phyloP scores from a whole-genome alignment of 2,113 vertebrate species.

The Apodemus speciosus region DNA sequence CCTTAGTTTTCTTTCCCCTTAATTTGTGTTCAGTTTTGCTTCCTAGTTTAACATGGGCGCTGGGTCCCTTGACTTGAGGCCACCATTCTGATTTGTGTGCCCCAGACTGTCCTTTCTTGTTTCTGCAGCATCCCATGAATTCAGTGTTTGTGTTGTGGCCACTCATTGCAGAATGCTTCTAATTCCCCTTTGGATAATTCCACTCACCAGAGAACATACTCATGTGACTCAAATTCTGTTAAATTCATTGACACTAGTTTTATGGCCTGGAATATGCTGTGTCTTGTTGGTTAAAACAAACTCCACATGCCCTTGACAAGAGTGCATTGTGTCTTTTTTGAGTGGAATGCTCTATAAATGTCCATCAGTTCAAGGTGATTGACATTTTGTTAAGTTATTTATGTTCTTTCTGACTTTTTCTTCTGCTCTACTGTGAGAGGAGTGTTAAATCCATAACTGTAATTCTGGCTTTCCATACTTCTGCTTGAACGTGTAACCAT shows the following conservation, averaged over 20 bases:
- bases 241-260: background rate
- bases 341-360: conserved; percentile 2
- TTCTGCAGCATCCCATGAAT: background rate
- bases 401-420: conserved; percentile 14
- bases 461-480: conserved; percentile 1
- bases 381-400: conserved; percentile 11
- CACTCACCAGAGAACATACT: background rate
- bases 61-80: background rate
- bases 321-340: background rate
- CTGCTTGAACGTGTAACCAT: background rate
- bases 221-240: background rate
- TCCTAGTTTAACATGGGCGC: background rate
- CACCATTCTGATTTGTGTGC: background rate
- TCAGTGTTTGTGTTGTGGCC: background rate
- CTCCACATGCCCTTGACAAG: background rate
- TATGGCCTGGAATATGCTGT: background rate
- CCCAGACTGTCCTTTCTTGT: background rate
- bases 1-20: background rate
- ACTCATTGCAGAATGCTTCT: background rate
- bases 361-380: background rate
- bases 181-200: background rate
- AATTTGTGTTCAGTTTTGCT: background rate
- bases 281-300: background rate
- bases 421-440: background rate
- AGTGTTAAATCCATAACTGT: background rate